Evolutionary conservation across 2,797 vertebrate species (phyloP).

Genomic region (Mallotus villosus): DNA sequence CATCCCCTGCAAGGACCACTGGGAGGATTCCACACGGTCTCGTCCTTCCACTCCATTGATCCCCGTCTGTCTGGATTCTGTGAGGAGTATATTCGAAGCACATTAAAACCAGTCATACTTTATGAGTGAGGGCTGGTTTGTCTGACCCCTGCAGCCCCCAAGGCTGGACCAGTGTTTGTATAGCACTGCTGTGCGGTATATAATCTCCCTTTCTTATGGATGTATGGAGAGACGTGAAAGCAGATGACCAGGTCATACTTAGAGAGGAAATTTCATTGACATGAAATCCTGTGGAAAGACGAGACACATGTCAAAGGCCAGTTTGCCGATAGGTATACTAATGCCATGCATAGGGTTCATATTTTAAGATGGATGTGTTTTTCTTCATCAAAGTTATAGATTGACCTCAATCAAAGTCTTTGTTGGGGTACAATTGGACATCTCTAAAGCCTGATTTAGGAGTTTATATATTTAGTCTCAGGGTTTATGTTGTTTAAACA

Average conservation of each 20-base stretch:
- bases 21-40: constrained; percentile 1
- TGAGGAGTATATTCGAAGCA: constrained; percentile 20
- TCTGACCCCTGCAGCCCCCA: constrained; percentile 9
- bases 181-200: neutral
- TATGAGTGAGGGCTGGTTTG: neutral
- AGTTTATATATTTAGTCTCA: constrained; percentile 23
- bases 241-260: neutral
- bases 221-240: neutral
- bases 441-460: constrained; percentile 2
- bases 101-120: constrained; percentile 9
- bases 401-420: neutral
- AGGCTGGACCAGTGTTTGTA: neutral
- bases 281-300: neutral
- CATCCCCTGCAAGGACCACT: neutral
- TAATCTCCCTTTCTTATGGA: neutral
- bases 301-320: neutral
- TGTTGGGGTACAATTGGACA: neutral
- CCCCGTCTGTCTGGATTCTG: constrained; percentile 8
- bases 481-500: constrained; percentile 10
- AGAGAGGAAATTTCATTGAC: neutral
- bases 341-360: neutral
- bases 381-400: neutral
- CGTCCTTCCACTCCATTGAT: constrained; percentile 7
- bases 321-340: neutral
- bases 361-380: neutral